Percentiles rank a stretch among this genome's conserved stretches.
These are phyloP conservation scores for Caenorhabditis panamensis DNA, from an alignment of 2,888 invertebrate species.

Conservation along the genomic window DNA sequence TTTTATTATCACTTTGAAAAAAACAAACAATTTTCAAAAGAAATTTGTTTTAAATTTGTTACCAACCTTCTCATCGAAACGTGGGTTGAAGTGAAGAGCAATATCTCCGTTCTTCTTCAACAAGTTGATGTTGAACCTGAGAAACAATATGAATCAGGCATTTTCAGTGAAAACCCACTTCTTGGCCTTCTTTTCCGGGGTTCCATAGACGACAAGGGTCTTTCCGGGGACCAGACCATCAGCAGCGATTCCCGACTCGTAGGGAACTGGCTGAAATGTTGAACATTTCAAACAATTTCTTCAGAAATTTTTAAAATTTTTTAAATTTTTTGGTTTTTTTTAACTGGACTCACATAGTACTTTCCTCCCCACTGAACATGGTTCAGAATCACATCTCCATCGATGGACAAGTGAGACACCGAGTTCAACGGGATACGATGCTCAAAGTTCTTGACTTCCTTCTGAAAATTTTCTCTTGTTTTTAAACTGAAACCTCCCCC, in stretches of 20 bases:
- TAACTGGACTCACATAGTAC: conserved; percentile 75
- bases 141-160: conserved; percentile 17
- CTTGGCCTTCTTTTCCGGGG: conserved; percentile 77
- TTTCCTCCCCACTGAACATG: conserved; percentile 77
- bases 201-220: conserved; percentile 72
- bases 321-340: too few relatives aligned
- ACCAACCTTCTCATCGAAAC: conserved; percentile 79
- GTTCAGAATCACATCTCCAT: conserved; percentile 73
- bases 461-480: conserved; percentile 59
- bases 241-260: conserved; percentile 73
- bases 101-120: conserved; percentile 75
- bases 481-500: too few relatives aligned
- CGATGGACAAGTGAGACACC: conserved; percentile 76
- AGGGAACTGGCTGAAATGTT: conserved; percentile 74
- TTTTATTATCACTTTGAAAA: too few relatives aligned
- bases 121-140: conserved; percentile 76
- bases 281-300: too few relatives aligned
- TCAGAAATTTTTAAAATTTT: too few relatives aligned
- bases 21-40: too few relatives aligned
- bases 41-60: too few relatives aligned
- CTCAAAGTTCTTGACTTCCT: conserved; percentile 74
- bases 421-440: conserved; percentile 74
- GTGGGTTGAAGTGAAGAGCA: conserved; percentile 78
- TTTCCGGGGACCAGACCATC: conserved; percentile 75
- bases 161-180: conserved; percentile 68